Evolutionary conservation across 2,888 invertebrate species (phyloP).

Genomic region (Orchestes rusci): DNA sequence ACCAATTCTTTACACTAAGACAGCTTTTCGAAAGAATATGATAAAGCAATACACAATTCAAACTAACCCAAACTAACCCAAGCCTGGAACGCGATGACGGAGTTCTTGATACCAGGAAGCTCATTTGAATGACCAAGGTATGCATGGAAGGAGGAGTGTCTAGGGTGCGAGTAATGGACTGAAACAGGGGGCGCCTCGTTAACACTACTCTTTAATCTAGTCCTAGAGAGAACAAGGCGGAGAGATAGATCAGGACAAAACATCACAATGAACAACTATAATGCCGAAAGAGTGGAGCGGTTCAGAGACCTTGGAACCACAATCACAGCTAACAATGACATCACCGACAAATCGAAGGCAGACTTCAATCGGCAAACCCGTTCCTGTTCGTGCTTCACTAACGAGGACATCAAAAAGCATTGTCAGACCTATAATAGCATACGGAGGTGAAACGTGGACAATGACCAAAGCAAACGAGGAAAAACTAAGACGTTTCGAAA

Average conservation of each 20-base stretch:
- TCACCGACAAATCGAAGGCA: conserved; percentile 8
- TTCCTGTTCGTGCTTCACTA: conserved; percentile 3
- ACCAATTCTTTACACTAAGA: too few species aligned
- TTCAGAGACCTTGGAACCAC: conserved; percentile 6
- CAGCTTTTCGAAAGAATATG: too few species aligned
- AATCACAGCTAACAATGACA: conserved; percentile 8
- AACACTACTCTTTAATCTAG: neutral
- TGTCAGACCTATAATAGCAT: conserved; percentile 7
- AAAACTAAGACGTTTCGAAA: conserved; percentile 8
- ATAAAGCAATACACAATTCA: too few species aligned
- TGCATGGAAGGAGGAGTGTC: too few species aligned
- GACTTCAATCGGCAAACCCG: conserved; percentile 5
- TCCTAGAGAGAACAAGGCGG: conserved; percentile 1
- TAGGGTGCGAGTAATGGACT: too few species aligned
- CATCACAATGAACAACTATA: neutral
- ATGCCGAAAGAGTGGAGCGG: neutral
- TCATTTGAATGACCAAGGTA: too few species aligned
- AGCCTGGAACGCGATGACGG: too few species aligned
- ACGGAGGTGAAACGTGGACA: too few species aligned
- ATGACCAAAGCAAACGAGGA: conserved; percentile 8
- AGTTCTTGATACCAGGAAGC: too few species aligned
- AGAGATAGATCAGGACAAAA: conserved; percentile 5
- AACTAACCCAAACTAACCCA: too few species aligned
- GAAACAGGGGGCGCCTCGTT: neutral
- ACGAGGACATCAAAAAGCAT: conserved; percentile 5